phyloP scores from a whole-genome alignment of 2,888 invertebrate genomes.

The Ichneumoninae sp. region DNA sequence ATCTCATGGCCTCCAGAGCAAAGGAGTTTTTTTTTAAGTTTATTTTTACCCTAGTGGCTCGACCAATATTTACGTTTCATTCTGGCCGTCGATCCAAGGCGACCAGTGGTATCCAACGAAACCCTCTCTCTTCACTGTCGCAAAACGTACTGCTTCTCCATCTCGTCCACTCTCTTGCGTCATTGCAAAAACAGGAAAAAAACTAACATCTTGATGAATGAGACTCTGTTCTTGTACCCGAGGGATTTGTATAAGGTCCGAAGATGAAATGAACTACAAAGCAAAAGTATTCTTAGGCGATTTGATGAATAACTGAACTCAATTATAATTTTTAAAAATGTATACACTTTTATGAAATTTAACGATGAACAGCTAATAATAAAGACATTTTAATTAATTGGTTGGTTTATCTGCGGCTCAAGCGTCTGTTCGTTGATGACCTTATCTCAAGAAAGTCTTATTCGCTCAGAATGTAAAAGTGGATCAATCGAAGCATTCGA shows the following conservation, averaged over 20 bases:
- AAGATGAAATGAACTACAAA: constrained; percentile 11
- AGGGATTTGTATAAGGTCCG: constrained; percentile 5
- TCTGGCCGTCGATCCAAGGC: constrained; percentile 73
- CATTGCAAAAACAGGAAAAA: not conserved
- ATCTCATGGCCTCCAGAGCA: constrained; percentile 33
- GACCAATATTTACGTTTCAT: constrained; percentile 80
- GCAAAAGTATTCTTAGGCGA: not conserved
- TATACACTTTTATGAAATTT: too few relatives aligned
- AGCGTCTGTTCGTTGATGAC: not conserved
- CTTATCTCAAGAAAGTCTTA: not conserved
- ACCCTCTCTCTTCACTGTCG: constrained; percentile 36
- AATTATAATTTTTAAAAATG: too few relatives aligned
- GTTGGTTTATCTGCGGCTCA: not conserved
- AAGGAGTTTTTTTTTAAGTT: constrained; percentile 65
- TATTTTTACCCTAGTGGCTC: constrained; percentile 72
- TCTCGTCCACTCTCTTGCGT: constrained; percentile 10
- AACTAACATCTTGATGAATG: constrained; percentile 13
- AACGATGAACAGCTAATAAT: too few relatives aligned
- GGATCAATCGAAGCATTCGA: not conserved
- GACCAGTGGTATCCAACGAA: constrained; percentile 71
- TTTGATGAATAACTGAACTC: not conserved
- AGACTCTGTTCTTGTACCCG: constrained; percentile 21
- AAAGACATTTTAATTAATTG: not conserved
- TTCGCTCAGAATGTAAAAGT: not conserved
- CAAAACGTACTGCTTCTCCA: constrained; percentile 11